These are phyloP conservation scores for Crocodylus rhombifer DNA, from an alignment of 2,797 vertebrate species.

Conservation along the genomic window DNA sequence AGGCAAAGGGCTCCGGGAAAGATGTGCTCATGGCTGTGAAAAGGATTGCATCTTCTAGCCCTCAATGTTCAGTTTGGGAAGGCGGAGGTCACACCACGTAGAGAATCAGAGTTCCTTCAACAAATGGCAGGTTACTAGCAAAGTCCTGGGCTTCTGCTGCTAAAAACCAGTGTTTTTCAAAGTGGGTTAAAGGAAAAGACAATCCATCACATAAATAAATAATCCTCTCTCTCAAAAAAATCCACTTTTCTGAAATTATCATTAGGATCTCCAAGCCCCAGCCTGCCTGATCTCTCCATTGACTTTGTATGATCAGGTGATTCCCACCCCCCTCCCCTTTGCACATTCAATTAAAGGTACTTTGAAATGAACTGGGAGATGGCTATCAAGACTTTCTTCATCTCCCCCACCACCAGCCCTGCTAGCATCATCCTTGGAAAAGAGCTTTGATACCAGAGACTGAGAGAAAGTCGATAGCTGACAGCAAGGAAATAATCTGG, in stretches of 20 bases:
- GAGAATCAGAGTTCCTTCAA: neutral
- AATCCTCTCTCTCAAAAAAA: neutral
- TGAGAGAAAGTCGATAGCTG: constrained; percentile 85
- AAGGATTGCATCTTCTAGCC: neutral
- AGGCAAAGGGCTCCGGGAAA: neutral
- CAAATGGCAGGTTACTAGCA: neutral
- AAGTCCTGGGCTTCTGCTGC: neutral
- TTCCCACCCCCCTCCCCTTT: neutral
- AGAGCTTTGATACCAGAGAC: constrained; percentile 75
- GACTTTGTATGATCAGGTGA: constrained; percentile 14
- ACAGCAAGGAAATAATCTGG: constrained; percentile 85
- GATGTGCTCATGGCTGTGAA: neutral
- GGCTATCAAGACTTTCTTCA: constrained; percentile 16
- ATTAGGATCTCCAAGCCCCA: neutral
- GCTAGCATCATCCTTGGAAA: constrained; percentile 38
- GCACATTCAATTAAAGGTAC: constrained; percentile 24
- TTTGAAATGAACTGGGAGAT: constrained; percentile 38
- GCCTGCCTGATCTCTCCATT: constrained; percentile 18
- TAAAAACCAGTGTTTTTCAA: constrained; percentile 24
- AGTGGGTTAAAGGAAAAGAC: constrained; percentile 9
- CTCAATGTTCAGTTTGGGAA: neutral
- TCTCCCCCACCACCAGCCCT: neutral
- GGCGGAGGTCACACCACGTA: neutral
- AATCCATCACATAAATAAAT: constrained; percentile 16
- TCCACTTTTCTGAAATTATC: neutral